phyloP scores from a whole-genome alignment of 2,888 invertebrate species.

The Herminia tarsipennalis region DNA sequence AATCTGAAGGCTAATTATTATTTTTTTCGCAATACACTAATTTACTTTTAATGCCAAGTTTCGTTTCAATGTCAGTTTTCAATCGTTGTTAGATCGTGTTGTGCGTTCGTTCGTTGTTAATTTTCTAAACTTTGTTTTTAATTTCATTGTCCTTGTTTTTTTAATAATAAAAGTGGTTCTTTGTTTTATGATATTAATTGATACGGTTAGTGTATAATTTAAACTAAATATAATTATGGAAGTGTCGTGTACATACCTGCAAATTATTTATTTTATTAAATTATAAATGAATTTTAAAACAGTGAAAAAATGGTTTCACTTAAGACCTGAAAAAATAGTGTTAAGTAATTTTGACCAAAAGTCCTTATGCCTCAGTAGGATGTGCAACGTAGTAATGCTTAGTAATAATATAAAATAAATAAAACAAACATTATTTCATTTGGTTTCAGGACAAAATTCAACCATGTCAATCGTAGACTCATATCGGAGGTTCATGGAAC shows the following conservation, averaged over 20 bases:
- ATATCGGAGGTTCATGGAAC: conserved; percentile 77
- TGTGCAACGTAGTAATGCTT: too few species aligned
- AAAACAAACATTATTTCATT: conserved; percentile 17
- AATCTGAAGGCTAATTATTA: conserved; percentile 52
- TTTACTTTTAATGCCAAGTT: conserved; percentile 54
- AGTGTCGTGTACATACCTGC: too few species aligned
- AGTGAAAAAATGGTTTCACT: not conserved
- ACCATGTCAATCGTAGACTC: conserved; percentile 78
- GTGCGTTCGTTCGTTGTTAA: conserved; percentile 27
- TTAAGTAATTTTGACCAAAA: not conserved
- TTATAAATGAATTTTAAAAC: not conserved
- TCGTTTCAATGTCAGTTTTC: conserved; percentile 51
- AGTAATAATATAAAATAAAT: not conserved
- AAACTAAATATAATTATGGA: too few species aligned
- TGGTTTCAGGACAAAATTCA: conserved; percentile 53
- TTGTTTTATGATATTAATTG: not conserved
- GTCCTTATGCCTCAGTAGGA: too few species aligned
- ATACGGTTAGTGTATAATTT: too few species aligned
- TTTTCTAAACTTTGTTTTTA: conserved; percentile 2
- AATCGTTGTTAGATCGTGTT: conserved; percentile 41
- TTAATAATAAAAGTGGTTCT: not conserved
- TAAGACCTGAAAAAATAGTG: not conserved
- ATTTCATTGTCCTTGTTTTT: not conserved
- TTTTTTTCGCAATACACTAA: conserved; percentile 56
- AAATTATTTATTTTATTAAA: too few species aligned